These are phyloP conservation scores for Drosophila robusta DNA, from an alignment of 2,888 invertebrate genomes.

Conservation along the genomic window DNA sequence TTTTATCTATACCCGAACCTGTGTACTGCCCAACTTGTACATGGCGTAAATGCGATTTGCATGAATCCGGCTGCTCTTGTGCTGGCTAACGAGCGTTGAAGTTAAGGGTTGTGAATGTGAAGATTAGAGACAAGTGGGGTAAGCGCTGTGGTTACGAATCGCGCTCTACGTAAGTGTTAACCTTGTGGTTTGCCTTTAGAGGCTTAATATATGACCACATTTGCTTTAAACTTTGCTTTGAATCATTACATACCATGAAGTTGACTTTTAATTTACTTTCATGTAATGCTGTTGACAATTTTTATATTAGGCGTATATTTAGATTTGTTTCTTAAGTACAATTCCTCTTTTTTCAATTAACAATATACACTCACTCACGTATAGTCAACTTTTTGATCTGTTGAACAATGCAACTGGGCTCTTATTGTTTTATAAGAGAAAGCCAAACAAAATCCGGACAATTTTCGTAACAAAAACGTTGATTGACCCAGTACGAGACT, in stretches of 20 bases:
- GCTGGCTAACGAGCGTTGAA: conserved; percentile 28
- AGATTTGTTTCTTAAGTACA: neutral
- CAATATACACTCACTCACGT: neutral
- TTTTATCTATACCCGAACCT: conserved; percentile 25
- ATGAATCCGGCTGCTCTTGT: conserved; percentile 41
- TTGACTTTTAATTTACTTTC: neutral
- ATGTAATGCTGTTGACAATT: neutral
- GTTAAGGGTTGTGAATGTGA: conserved; percentile 29
- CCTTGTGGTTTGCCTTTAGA: neutral
- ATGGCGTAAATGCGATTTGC: conserved; percentile 51
- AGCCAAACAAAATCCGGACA: conserved; percentile 34
- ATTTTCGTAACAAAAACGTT: conserved; percentile 51
- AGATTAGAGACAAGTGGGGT: conserved; percentile 30
- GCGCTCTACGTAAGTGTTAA: neutral
- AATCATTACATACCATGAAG: neutral
- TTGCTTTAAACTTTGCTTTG: neutral
- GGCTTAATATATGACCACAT: neutral
- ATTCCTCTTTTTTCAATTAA: neutral
- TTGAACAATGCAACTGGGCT: conserved; percentile 6
- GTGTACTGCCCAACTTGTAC: conserved; percentile 13
- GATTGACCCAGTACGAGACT: conserved; percentile 36
- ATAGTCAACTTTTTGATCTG: conserved; percentile 2
- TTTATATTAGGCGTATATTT: too few relatives aligned
- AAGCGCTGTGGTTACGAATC: conserved; percentile 39
- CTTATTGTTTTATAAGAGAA: conserved; percentile 1